phyloP scores from a whole-genome alignment of 2,797 vertebrate genomes.

The Silurus aristotelis region DNA sequence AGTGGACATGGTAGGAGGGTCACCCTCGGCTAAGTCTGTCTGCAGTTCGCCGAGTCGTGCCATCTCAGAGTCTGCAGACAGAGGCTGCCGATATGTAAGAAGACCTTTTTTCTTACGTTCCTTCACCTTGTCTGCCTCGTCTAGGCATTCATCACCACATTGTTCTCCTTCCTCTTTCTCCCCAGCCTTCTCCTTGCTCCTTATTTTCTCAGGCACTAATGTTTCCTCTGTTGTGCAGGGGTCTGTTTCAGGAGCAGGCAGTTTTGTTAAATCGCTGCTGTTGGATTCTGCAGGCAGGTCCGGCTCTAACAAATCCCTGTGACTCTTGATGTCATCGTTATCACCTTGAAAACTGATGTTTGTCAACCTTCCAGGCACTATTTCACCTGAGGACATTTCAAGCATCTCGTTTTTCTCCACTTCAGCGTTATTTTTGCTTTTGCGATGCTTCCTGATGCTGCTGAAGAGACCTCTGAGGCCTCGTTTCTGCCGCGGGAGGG shows the following conservation, averaged over 20 bases:
- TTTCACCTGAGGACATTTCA: conserved; percentile 65
- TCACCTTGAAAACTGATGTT: conserved; percentile 44
- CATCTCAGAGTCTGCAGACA: conserved; percentile 62
- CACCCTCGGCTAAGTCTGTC: conserved; percentile 58
- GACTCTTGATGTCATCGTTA: conserved; percentile 59
- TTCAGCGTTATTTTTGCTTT: conserved; percentile 75
- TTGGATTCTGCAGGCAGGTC: conserved; percentile 72
- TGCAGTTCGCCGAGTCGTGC: conserved; percentile 65
- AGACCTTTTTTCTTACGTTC: conserved; percentile 37
- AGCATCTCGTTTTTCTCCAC: conserved; percentile 75
- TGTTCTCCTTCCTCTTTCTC: conserved; percentile 32
- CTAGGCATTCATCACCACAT: conserved; percentile 36
- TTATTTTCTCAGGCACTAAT: conserved; percentile 53
- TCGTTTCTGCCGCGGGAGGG: conserved; percentile 81
- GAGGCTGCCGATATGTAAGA: conserved; percentile 53
- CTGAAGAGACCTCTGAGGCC: conserved; percentile 88
- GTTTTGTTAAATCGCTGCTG: conserved; percentile 36
- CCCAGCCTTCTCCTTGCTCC: conserved; percentile 55
- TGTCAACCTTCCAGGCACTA: conserved; percentile 65
- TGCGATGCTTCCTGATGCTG: conserved; percentile 89
- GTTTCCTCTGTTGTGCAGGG: conserved; percentile 64
- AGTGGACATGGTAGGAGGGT: conserved; percentile 68
- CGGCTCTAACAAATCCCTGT: conserved; percentile 68
- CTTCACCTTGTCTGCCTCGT: conserved; percentile 44
- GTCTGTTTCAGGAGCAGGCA: conserved; percentile 54